Evolutionary conservation across 2,797 vertebrate species (phyloP).

Genomic region (Lepilemur septentrionalis): DNA sequence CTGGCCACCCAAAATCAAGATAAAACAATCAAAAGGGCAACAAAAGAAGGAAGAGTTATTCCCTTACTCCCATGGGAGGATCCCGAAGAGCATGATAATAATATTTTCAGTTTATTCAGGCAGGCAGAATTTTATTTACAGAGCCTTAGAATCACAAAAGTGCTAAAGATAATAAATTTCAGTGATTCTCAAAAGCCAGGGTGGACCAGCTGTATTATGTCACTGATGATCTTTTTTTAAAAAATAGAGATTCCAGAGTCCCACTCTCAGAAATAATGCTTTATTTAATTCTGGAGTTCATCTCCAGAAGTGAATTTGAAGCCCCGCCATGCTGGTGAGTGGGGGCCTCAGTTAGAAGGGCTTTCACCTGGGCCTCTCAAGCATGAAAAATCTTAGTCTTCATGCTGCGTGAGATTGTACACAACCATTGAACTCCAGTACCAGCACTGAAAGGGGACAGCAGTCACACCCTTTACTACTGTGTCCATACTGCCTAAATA

Average conservation of each 20-base stretch:
- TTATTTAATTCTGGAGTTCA: slow-evolving; percentile 16
- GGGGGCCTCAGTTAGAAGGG: not conserved
- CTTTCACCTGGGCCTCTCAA: not conserved
- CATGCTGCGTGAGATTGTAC: not conserved
- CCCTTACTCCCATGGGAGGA: not conserved
- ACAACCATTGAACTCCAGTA: not conserved
- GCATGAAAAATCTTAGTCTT: not conserved
- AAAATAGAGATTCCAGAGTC: not conserved
- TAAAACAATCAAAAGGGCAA: not conserved
- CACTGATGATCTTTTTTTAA: not conserved
- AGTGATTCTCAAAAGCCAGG: not conserved
- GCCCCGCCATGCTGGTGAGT: not conserved
- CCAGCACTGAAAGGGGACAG: not conserved
- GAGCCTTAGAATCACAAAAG: slow-evolving; percentile 6
- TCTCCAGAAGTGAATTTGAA: not conserved
- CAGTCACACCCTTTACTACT: not conserved
- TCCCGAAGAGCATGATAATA: not conserved
- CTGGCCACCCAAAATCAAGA: not conserved
- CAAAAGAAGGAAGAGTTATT: not conserved
- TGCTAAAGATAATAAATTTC: not conserved
- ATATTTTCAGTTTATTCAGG: not conserved
- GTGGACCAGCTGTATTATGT: not conserved
- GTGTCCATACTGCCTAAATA: not conserved
- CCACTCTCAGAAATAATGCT: not conserved
- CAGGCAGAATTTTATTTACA: not conserved